Base-by-base conservation (phyloP, 2,797 vertebrate genomes). In the Mastacembelus armatus region DNA sequence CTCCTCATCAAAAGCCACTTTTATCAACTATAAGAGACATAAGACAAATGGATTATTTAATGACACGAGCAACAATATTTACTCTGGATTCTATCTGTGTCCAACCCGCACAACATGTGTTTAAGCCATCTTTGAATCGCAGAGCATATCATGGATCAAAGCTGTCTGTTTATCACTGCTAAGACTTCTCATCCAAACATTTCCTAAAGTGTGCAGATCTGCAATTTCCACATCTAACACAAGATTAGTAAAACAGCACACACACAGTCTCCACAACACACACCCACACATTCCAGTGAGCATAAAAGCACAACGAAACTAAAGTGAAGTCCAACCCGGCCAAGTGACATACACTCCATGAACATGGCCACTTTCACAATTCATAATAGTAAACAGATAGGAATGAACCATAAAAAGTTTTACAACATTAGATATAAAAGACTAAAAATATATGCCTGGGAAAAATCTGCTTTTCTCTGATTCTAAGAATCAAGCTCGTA, bases 1-100 rank as follows among this genome's bases (percentile, higher is more conserved):
- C 93, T 99, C 98, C 87, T 98, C 98, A 78, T 99, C 98, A 89
- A 99, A 99, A 7, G 97, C 97, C 81, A 99, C 97, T 89, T 98
- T 98, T 89, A 99, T 96, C 83, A 99, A 78, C 98, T 99, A 84
- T 9, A 67, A 73, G 14, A 66, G 7, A 70, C 15, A 33, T 7
- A 0, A 18, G 3, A 10, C 1, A 49, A 40, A 51, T 3, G 0
- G 1, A 16, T 51, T n/a, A 59, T 27, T 26, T 21, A 38, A 56
- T 18, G 8, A 57, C 10, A 35, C 14, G 21, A 27, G 29, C 15
- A 58, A 43, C 14, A 10, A n/a, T 12, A 16, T 44, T 27, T 4
- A 29, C 7, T 35, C 32, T 30, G 4, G 44, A 51, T 36, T 55
- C 2, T 10, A 5, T 8, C 24, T 57, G 24, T 14, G 33, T n/a